Evolutionary conservation across 2,797 vertebrate genomes (phyloP).

Genomic region (Sebastes variabilis): DNA sequence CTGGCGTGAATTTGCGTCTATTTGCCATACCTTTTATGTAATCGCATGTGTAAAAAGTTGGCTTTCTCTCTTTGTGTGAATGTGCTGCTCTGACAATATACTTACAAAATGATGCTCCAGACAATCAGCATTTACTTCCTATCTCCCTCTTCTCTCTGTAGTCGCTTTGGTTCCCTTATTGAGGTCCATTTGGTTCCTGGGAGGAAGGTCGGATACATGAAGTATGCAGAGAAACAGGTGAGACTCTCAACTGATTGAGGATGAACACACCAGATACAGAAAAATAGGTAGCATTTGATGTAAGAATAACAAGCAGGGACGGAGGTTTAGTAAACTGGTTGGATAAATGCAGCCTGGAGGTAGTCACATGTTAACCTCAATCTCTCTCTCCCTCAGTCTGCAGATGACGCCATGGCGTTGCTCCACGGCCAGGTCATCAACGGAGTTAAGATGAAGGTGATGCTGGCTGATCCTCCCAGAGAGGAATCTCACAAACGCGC

Average conservation of each 20-base stretch:
- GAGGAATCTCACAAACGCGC: slow-evolving; percentile 95
- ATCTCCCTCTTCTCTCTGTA: slow-evolving; percentile 45
- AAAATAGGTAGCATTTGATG: background rate
- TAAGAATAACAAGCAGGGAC: background rate
- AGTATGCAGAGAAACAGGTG: slow-evolving; percentile 89
- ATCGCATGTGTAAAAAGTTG: too few species aligned
- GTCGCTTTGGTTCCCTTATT: slow-evolving; percentile 93
- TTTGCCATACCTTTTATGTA: too few species aligned
- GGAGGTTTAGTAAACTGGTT: background rate
- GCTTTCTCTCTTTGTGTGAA: too few species aligned
- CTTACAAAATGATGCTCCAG: background rate
- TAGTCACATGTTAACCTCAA: background rate
- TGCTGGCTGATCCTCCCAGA: slow-evolving; percentile 92
- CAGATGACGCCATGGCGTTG: slow-evolving; percentile 90
- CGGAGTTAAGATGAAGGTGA: slow-evolving; percentile 94
- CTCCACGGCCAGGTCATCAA: slow-evolving; percentile 92
- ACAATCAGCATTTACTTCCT: background rate
- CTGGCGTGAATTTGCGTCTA: too few species aligned
- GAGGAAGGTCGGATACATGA: slow-evolving; percentile 94
- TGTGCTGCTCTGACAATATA: too few species aligned
- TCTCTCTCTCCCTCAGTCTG: slow-evolving; percentile 76
- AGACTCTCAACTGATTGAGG: background rate
- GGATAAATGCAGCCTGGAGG: background rate
- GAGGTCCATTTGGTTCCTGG: slow-evolving; percentile 94
- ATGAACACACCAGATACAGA: background rate